Conservation (phyloP, 2,888 invertebrate species). For the Polymixis flavicincta region DNA sequence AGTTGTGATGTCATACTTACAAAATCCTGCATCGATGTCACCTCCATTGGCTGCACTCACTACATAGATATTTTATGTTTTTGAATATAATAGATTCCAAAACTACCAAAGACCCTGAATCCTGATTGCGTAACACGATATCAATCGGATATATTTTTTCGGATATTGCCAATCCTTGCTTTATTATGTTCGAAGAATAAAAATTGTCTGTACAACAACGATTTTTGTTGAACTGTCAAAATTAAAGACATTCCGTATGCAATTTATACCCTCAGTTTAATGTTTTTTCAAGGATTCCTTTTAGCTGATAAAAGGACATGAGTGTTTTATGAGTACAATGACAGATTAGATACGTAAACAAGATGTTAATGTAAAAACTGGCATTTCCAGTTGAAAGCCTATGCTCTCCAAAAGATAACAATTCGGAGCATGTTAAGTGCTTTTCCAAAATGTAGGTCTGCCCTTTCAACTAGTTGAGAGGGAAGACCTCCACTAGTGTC, state of each 20-base stretch:
- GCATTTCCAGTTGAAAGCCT: neutral
- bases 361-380: neutral
- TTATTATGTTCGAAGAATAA: too few species aligned
- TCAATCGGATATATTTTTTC: too few species aligned
- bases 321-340: constrained; percentile 14
- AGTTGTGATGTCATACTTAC: constrained; percentile 99
- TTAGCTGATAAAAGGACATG: constrained; percentile 2
- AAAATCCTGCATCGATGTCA: constrained; percentile 99
- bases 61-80: constrained; percentile 55
- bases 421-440: constrained; percentile 3
- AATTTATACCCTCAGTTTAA: constrained; percentile 19
- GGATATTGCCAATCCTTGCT: too few species aligned
- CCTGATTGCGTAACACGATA: too few species aligned
- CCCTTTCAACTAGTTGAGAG: neutral
- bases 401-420: constrained; percentile 22
- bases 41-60: constrained; percentile 95
- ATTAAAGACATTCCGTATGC: too few species aligned
- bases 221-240: too few species aligned
- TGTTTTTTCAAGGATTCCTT: constrained; percentile 20
- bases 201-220: too few species aligned
- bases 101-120: neutral
- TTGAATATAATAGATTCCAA: constrained; percentile 14
- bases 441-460: constrained; percentile 18
- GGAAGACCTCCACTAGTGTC: too few species aligned
- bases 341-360: constrained; percentile 17